Percentiles rank a stretch among this genome's conserved stretches.
Evolutionary conservation across 2,797 vertebrate genomes (phyloP).

Genomic region (Amniataba percoides): DNA sequence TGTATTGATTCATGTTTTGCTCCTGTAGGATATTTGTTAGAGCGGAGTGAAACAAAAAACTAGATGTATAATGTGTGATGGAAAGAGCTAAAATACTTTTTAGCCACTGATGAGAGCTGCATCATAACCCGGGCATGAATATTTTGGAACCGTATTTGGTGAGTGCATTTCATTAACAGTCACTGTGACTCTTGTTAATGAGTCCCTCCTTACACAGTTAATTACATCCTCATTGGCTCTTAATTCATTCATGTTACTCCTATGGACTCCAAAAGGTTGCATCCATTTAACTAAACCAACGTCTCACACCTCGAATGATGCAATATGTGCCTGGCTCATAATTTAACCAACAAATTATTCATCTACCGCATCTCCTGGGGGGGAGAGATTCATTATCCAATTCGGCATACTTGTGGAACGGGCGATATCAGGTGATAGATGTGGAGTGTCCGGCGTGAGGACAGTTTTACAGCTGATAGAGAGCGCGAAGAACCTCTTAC

Average conservation of each 20-base stretch:
- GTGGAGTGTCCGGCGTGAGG: constrained; percentile 58
- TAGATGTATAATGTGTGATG: neutral
- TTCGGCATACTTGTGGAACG: constrained; percentile 64
- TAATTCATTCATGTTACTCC: constrained; percentile 53
- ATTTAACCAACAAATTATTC: constrained; percentile 77
- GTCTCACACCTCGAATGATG: constrained; percentile 62
- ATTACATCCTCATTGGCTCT: constrained; percentile 51
- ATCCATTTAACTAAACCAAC: constrained; percentile 59
- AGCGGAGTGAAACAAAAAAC: neutral
- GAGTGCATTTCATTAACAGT: constrained; percentile 29
- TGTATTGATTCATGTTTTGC: constrained; percentile 7
- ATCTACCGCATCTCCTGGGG: constrained; percentile 66
- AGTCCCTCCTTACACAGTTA: constrained; percentile 39
- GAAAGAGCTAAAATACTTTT: neutral
- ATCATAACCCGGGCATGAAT: neutral
- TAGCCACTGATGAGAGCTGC: neutral
- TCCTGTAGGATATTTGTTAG: neutral
- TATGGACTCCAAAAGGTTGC: constrained; percentile 57
- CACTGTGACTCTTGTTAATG: constrained; percentile 37
- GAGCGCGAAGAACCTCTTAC: constrained; percentile 39
- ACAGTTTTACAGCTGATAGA: constrained; percentile 68
- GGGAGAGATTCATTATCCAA: constrained; percentile 77
- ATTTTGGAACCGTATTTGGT: constrained; percentile 7
- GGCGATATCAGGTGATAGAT: constrained; percentile 70
- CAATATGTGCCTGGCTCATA: constrained; percentile 61